A percentile compares a stretch with the other conserved stretches of the same genome.
Conservation (phyloP, 2,888 invertebrate species). For the Synergus laeviventris region DNA sequence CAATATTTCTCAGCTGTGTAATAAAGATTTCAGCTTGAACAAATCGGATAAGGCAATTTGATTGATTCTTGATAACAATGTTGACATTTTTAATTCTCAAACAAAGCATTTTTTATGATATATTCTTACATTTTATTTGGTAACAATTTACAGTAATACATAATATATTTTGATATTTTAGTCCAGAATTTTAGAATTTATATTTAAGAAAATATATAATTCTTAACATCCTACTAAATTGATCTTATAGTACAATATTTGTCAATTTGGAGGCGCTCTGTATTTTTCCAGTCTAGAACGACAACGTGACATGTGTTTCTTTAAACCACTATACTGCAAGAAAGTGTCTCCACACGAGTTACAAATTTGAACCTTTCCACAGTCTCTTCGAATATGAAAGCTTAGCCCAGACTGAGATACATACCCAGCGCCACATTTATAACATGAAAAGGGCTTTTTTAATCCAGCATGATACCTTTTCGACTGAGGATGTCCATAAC, state of each 20-base stretch:
- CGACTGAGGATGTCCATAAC: slow-evolving; percentile 62
- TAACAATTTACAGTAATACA: not conserved
- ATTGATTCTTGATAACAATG: not conserved
- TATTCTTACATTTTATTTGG: not conserved
- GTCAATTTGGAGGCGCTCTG: not conserved
- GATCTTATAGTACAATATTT: not conserved
- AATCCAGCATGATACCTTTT: slow-evolving; percentile 53
- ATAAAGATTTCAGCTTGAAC: not conserved
- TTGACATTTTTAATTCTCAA: not conserved
- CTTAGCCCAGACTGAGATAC: slow-evolving; percentile 59
- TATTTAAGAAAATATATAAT: not conserved
- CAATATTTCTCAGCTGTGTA: not conserved
- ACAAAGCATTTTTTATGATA: not conserved
- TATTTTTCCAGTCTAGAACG: not conserved
- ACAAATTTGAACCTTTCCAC: slow-evolving; percentile 62
- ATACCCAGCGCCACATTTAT: slow-evolving; percentile 63
- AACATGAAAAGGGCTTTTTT: slow-evolving; percentile 59
- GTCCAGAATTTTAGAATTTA: not conserved
- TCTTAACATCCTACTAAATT: not conserved
- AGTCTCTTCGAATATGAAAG: slow-evolving; percentile 66
- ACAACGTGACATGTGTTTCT: slow-evolving; percentile 2
- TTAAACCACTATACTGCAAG: slow-evolving; percentile 57
- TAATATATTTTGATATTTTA: not conserved
- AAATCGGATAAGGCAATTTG: not conserved
- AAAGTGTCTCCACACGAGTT: slow-evolving; percentile 61